A percentile compares a stretch with the other conserved stretches of the same genome.
Evolutionary conservation across 1,140 invertebrate genomes (phyloP).

Genomic region (Ladona fulva): DNA sequence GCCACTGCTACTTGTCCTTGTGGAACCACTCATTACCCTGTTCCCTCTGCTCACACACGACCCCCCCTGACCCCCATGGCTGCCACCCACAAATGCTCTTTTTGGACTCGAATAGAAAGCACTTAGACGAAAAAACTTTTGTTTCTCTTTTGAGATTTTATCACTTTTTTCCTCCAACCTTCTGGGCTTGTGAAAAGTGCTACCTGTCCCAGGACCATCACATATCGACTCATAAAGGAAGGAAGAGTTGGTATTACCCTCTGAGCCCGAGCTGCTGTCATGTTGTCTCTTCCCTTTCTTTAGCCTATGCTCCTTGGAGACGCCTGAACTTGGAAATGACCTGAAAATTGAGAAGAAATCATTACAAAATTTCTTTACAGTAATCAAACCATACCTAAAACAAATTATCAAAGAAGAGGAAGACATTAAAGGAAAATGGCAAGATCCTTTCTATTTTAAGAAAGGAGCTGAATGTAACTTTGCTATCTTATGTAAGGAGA

Average conservation of each 20-base stretch:
- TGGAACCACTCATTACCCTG: neutral
- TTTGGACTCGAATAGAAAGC: conserved; percentile 53
- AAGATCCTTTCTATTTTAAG: too few species aligned
- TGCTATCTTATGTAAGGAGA: too few species aligned
- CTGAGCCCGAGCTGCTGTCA: conserved; percentile 41
- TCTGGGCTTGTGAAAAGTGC: conserved; percentile 26
- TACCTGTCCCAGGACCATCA: conserved; percentile 12
- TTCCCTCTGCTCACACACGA: neutral
- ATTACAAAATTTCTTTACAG: neutral
- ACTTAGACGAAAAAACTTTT: conserved; percentile 71
- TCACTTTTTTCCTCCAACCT: conserved; percentile 51
- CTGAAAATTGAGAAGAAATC: neutral
- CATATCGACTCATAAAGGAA: conserved; percentile 36
- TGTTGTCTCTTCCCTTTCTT: conserved; percentile 21
- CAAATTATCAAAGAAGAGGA: too few species aligned
- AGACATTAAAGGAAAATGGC: too few species aligned
- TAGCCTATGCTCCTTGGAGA: conserved; percentile 11
- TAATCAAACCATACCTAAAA: neutral
- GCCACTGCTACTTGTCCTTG: neutral
- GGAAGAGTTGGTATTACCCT: conserved; percentile 45
- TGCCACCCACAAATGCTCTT: conserved; percentile 20
- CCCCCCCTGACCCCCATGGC: neutral
- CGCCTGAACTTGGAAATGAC: conserved; percentile 10
- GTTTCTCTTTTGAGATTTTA: conserved; percentile 74
- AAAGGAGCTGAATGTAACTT: too few species aligned